A percentile compares a stretch with the other conserved stretches of the same genome.
Evolutionary conservation across 2,888 invertebrate species (phyloP).

Genomic region (Diarsia mendica): DNA sequence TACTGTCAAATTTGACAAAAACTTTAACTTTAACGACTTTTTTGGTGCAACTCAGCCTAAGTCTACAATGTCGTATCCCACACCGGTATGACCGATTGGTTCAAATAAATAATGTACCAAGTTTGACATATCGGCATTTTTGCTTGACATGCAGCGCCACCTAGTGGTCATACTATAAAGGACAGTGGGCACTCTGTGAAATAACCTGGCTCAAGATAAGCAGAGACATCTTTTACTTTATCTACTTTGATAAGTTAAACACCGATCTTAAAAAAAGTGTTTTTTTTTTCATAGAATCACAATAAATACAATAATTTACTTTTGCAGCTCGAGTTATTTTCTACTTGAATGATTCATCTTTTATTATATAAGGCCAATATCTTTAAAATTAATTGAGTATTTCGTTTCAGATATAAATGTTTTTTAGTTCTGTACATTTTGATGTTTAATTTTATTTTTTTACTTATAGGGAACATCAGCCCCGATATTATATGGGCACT

Average conservation of each 20-base stretch:
- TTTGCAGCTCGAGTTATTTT: constrained; percentile 41
- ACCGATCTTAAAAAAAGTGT: constrained; percentile 77
- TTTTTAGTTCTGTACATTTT: constrained; percentile 9
- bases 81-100: background rate
- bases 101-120: background rate
- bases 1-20: no score
- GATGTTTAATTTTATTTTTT: background rate
- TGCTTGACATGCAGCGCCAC: background rate
- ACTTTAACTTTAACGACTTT: no score
- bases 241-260: constrained; percentile 78
- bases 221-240: constrained; percentile 65
- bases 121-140: background rate
- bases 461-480: background rate
- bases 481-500: background rate
- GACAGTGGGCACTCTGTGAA: background rate
- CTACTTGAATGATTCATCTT: constrained; percentile 11
- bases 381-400: constrained; percentile 24
- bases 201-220: constrained; percentile 43
- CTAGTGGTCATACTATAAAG: background rate
- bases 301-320: constrained; percentile 76
- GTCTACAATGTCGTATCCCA: background rate
- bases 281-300: constrained; percentile 74
- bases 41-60: no score
- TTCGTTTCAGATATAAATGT: background rate
- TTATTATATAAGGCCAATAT: constrained; percentile 4